Percentiles rank a stretch among this genome's conserved stretches.
These are phyloP conservation scores for Drosophila lowei DNA, from an alignment of 1,140 invertebrate genomes.

Conservation along the genomic window DNA sequence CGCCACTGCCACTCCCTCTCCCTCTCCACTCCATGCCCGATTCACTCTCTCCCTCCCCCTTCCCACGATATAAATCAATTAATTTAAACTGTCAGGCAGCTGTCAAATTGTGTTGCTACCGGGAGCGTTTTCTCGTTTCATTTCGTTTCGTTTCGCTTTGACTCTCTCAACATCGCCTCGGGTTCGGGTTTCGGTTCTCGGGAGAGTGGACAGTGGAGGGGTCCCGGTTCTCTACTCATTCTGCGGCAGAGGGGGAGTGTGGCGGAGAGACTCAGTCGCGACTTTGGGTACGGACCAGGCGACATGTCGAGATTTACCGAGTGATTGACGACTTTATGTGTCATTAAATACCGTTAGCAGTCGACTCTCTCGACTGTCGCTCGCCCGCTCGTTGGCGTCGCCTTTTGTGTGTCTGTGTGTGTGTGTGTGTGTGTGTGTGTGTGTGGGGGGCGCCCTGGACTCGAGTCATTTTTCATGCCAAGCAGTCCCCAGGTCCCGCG, in stretches of 20 bases:
- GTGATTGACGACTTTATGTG: constrained; percentile 81
- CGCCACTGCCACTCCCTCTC: constrained; percentile 43
- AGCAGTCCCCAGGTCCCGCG: neutral
- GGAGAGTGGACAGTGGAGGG: constrained; percentile 14
- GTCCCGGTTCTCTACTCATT: neutral
- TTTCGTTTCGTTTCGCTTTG: constrained; percentile 26
- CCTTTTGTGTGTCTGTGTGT: constrained; percentile 7
- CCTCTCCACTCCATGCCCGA: constrained; percentile 19
- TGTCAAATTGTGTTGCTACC: constrained; percentile 79
- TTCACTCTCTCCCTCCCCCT: constrained; percentile 33
- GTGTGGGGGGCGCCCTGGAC: constrained; percentile 9
- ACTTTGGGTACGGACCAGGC: constrained; percentile 39
- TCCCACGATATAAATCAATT: constrained; percentile 72
- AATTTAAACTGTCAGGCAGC: constrained; percentile 79
- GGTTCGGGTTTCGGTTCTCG: constrained; percentile 12
- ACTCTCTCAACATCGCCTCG: constrained; percentile 27
- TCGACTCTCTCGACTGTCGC: constrained; percentile 4
- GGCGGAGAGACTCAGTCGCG: constrained; percentile 8
- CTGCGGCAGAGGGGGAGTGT: constrained; percentile 3
- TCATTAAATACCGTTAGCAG: constrained; percentile 80
- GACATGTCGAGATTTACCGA: constrained; percentile 78
- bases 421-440: constrained; percentile 6
- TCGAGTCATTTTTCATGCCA: constrained; percentile 26
- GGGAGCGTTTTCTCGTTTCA: constrained; percentile 53
- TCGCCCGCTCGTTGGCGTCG: constrained; percentile 5